A percentile compares a stretch with the other conserved stretches of the same genome.
Conservation (phyloP, 2,888 invertebrate species). For the Gymnocheta viridis region DNA sequence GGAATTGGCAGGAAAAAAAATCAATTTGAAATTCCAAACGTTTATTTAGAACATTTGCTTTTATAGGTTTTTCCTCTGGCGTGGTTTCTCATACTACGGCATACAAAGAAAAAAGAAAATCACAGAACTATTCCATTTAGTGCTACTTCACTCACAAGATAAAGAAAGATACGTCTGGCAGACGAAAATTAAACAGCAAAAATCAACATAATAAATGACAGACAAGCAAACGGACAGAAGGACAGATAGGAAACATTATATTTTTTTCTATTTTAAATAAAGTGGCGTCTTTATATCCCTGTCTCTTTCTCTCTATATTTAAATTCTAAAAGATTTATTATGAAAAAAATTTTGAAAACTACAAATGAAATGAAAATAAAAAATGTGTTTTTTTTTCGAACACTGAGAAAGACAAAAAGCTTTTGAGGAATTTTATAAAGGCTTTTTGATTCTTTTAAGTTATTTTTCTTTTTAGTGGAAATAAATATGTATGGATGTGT, state of each 20-base stretch:
- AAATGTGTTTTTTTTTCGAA: conserved; percentile 1
- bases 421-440: conserved; percentile 35
- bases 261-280: conserved; percentile 31
- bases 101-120: not conserved
- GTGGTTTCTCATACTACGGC: not conserved
- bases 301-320: conserved; percentile 44
- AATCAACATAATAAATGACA: conserved; percentile 31
- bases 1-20: conserved; percentile 35
- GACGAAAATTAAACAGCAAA: conserved; percentile 47
- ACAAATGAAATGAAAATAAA: conserved; percentile 4
- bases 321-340: conserved; percentile 37
- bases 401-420: conserved; percentile 8
- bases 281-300: conserved; percentile 56
- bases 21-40: conserved; percentile 61
- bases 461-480: not conserved
- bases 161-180: conserved; percentile 24
- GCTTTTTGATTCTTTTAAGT: not conserved
- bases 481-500: not conserved
- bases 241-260: conserved; percentile 17
- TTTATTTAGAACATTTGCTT: conserved; percentile 35
- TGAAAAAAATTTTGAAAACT: not conserved
- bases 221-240: conserved; percentile 25
- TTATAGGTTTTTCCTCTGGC: conserved; percentile 45
- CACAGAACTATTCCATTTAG: conserved; percentile 45
- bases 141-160: conserved; percentile 7